These are phyloP conservation scores for Gasterosteus aculeatus DNA, from an alignment of 2,113 vertebrate genomes.

Conservation along the genomic window DNA sequence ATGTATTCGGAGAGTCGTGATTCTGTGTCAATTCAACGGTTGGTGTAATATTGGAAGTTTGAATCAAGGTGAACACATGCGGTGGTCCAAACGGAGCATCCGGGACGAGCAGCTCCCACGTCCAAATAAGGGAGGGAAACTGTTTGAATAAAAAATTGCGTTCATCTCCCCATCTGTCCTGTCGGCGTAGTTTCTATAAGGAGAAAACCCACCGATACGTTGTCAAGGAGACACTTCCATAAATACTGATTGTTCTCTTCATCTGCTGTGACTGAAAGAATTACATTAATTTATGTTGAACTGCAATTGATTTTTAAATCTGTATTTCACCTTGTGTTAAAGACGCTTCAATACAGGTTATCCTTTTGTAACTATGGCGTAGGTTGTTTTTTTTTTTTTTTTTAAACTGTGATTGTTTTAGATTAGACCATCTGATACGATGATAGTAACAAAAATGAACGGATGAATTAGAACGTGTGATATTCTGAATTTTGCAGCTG, in stretches of 20 bases:
- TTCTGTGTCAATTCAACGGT: constrained; percentile 53
- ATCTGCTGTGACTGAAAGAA: constrained; percentile 35
- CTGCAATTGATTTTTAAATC: constrained; percentile 16
- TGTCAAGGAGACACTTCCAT: constrained; percentile 16
- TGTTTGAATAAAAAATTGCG: constrained; percentile 27
- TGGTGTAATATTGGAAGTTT: constrained; percentile 50
- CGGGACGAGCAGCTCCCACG: neutral
- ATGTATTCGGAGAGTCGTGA: constrained; percentile 67
- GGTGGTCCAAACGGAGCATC: constrained; percentile 14
- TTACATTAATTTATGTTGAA: constrained; percentile 20
- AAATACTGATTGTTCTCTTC: constrained; percentile 37
- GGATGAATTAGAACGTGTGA: constrained; percentile 5
- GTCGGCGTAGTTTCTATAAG: constrained; percentile 20
- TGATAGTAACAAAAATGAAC: constrained; percentile 16
- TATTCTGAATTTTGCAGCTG: constrained; percentile 44
- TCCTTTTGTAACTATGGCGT: constrained; percentile 21
- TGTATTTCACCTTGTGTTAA: neutral
- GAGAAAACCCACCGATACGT: neutral
- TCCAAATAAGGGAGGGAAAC: neutral
- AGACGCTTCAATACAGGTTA: constrained; percentile 1
- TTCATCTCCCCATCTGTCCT: constrained; percentile 22
- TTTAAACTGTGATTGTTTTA: constrained; percentile 17
- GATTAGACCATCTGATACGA: constrained; percentile 6
- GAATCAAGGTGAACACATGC: constrained; percentile 16
- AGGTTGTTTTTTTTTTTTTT: neutral